phyloP scores from a whole-genome alignment of 2,113 vertebrate species.

The Podarcis cretensis region DNA sequence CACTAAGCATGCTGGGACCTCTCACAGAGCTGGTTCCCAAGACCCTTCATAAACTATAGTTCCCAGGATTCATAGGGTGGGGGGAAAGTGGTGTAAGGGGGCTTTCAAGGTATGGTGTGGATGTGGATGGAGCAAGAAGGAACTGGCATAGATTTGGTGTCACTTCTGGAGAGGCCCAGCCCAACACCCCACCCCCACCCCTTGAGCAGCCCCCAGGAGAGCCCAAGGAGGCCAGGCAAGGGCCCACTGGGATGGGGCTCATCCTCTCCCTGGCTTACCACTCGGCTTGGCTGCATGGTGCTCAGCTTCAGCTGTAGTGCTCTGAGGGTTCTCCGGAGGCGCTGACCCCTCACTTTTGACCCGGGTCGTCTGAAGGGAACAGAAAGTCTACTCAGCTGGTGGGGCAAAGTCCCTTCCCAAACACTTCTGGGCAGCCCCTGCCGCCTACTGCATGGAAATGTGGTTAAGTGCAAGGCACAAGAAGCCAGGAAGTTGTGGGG shows the following conservation, averaged over 20 bases:
- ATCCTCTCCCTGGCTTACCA: background rate
- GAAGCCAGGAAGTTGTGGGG: background rate
- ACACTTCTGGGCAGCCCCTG: too few species aligned
- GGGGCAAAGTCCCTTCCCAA: background rate
- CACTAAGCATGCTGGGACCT: too few species aligned
- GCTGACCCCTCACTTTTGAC: background rate
- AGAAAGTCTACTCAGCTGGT: background rate
- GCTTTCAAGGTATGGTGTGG: too few species aligned
- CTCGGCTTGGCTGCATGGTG: too few species aligned
- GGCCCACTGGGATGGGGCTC: too few species aligned
- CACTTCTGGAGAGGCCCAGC: background rate
- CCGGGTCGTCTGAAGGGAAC: background rate
- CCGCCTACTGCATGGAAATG: background rate
- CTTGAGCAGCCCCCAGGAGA: background rate
- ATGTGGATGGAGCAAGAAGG: background rate
- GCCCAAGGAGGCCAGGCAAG: too few species aligned
- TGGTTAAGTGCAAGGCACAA: background rate
- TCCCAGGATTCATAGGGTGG: too few species aligned
- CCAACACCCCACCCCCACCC: too few species aligned
- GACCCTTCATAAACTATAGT: too few species aligned
- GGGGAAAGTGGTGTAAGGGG: too few species aligned
- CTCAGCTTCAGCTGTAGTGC: rapidly evolving
- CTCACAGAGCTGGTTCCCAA: too few species aligned
- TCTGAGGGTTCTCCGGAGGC: background rate
- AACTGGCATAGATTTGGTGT: background rate